Conservation (phyloP, 2,797 vertebrate genomes). For the Choloepus didactylus region DNA sequence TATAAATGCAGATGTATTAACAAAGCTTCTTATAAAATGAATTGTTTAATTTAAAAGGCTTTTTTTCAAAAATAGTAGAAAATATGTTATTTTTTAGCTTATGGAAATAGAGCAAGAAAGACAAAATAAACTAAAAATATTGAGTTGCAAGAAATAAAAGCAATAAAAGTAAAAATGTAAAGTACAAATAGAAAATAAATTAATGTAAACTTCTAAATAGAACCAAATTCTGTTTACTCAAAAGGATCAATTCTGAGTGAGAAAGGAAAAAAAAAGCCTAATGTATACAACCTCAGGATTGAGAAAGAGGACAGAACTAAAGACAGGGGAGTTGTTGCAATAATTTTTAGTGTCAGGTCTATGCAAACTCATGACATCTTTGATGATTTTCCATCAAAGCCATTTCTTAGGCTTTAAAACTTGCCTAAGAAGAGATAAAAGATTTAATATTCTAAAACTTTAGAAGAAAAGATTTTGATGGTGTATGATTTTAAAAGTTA, state of each 20-base stretch:
- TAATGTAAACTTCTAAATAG: neutral
- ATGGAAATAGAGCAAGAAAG: neutral
- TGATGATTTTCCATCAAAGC: neutral
- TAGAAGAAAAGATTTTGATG: neutral
- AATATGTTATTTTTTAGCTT: neutral
- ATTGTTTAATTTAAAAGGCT: neutral
- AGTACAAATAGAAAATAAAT: neutral
- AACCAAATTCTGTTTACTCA: neutral
- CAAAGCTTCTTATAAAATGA: neutral
- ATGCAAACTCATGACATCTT: neutral
- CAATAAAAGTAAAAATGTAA: neutral
- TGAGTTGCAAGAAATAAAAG: neutral
- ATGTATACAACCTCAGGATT: neutral
- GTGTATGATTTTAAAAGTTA: neutral
- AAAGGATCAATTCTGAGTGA: neutral
- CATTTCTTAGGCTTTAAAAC: neutral
- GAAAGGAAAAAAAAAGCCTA: neutral
- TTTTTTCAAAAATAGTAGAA: conserved; percentile 21
- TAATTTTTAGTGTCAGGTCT: neutral
- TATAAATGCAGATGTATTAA: neutral
- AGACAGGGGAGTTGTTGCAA: neutral
- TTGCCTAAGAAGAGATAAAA: neutral
- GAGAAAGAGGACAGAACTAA: neutral
- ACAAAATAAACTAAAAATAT: conserved; percentile 23
- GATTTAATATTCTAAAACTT: neutral